phyloP scores from a whole-genome alignment of 2,113 vertebrate genomes.

The Manacus vitellinus region DNA sequence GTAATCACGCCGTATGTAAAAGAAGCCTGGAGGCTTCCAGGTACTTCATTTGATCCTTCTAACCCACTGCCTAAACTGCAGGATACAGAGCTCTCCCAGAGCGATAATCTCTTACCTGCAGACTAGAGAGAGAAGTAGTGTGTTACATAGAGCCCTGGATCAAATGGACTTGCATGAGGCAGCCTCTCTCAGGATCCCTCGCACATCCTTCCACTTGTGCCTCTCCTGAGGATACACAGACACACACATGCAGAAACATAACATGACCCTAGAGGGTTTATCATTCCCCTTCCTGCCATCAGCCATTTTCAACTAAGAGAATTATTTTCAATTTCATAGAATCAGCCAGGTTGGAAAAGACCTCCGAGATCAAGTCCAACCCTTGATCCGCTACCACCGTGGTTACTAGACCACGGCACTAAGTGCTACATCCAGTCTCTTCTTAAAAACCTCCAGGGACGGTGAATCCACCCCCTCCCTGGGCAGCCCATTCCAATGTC shows the following conservation, averaged over 20 bases:
- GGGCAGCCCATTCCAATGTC: too few relatives aligned
- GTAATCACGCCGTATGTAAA: background rate
- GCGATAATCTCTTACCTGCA: background rate
- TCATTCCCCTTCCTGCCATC: background rate
- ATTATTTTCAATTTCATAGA: background rate
- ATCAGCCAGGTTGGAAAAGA: too few relatives aligned
- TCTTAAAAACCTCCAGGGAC: too few relatives aligned
- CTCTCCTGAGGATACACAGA: background rate
- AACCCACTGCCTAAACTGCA: background rate
- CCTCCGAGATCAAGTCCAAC: too few relatives aligned
- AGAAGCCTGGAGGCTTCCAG: background rate
- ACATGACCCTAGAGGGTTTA: accelerated
- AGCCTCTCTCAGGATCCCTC: background rate
- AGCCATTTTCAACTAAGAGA: background rate
- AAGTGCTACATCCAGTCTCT: too few relatives aligned
- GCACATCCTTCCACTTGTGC: accelerated
- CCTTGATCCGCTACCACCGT: too few relatives aligned
- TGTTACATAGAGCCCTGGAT: background rate
- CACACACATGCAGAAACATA: accelerated
- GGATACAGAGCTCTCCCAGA: background rate
- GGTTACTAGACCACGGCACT: too few relatives aligned
- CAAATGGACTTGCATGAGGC: background rate
- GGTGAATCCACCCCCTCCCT: too few relatives aligned
- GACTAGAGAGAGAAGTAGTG: background rate
- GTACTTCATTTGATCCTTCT: background rate